Conservation (phyloP, 2,888 invertebrate species). For the Lamellibrachia satsuma region DNA sequence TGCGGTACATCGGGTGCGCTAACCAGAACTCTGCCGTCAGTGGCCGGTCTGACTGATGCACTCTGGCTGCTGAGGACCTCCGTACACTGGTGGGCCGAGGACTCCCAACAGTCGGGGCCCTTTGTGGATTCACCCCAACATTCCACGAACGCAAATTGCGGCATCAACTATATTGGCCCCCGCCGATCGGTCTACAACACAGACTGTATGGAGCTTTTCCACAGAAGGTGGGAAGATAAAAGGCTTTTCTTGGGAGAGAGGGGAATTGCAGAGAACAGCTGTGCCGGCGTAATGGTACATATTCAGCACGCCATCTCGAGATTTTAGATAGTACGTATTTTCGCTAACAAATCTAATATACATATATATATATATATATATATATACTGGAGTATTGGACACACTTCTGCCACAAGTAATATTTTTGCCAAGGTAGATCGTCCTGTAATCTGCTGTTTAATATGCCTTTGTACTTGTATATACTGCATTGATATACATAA, state of each 20-base stretch:
- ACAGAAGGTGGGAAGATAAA: neutral
- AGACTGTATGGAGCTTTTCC: neutral
- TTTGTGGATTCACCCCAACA: neutral
- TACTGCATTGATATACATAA: neutral
- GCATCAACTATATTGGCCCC: neutral
- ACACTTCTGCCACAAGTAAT: neutral
- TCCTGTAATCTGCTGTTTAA: neutral
- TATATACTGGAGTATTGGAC: neutral
- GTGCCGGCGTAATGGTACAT: neutral
- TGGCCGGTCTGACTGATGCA: neutral
- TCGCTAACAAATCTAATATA: neutral
- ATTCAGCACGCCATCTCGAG: neutral
- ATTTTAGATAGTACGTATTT: neutral
- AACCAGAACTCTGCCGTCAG: neutral
- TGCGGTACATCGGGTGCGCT: neutral
- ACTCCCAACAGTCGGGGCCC: neutral
- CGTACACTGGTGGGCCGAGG: neutral
- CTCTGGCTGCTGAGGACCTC: neutral
- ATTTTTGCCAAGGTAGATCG: neutral
- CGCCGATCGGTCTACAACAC: neutral
- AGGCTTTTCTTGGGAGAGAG: neutral
- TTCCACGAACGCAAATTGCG: neutral
- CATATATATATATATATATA: no score
- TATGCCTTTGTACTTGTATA: neutral
- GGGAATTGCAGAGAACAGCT: neutral